phyloP scores from a whole-genome alignment of 1,140 invertebrate species.

The Thaumatotibia leucotreta region DNA sequence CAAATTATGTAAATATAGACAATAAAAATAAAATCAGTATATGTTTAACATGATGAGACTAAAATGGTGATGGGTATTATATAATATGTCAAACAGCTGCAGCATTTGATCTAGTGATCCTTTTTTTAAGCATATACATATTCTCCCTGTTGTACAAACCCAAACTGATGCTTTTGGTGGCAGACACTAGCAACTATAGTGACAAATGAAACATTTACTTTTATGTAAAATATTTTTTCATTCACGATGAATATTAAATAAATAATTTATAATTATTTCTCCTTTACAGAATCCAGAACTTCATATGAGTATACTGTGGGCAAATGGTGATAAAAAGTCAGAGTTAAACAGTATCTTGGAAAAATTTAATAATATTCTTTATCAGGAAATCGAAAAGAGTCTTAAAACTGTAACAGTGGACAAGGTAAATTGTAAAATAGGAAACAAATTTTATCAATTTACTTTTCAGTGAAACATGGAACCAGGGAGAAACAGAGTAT shows the following conservation, averaged over 20 bases:
- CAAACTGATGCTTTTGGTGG: too few relatives aligned
- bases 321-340: constrained; percentile 77
- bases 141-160: too few relatives aligned
- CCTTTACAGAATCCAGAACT: constrained; percentile 82
- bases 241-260: constrained; percentile 27
- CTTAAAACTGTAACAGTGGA: constrained; percentile 31
- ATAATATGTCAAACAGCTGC: too few relatives aligned
- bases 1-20: too few relatives aligned
- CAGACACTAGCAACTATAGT: too few relatives aligned
- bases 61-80: background rate
- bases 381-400: constrained; percentile 29
- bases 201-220: too few relatives aligned
- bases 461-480: constrained; percentile 25
- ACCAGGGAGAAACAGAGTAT: constrained; percentile 44
- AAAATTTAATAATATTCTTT: constrained; percentile 41
- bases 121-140: too few relatives aligned
- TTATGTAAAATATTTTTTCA: too few relatives aligned
- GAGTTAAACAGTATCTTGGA: constrained; percentile 55
- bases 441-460: constrained; percentile 59
- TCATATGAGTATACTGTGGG: constrained; percentile 84
- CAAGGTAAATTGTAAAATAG: constrained; percentile 54
- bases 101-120: background rate
- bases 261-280: constrained; percentile 23
- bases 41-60: too few relatives aligned
- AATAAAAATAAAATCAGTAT: too few relatives aligned